Conservation (phyloP, 1,140 invertebrate genomes). For the Sinonovacula constricta region DNA sequence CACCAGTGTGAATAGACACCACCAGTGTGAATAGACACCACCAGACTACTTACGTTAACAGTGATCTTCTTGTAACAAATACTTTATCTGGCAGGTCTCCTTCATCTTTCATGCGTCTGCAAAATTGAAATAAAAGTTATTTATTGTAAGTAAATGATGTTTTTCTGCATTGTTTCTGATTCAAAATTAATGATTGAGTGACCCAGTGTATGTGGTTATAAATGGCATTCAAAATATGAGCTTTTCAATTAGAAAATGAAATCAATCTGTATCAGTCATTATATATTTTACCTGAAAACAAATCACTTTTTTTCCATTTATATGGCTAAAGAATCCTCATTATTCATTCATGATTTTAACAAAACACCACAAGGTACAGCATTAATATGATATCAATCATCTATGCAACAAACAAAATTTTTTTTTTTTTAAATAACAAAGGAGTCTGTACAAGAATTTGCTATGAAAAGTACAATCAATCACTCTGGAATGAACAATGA, state of each 20-base stretch:
- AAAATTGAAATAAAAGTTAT: constrained; percentile 45
- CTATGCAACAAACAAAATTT: too few relatives aligned
- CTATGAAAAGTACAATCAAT: too few relatives aligned
- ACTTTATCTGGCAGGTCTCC: constrained; percentile 82
- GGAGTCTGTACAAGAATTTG: too few relatives aligned
- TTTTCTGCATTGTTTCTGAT: too few relatives aligned
- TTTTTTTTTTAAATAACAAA: too few relatives aligned
- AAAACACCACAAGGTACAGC: too few relatives aligned
- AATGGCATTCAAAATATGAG: constrained; percentile 16
- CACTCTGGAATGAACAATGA: too few relatives aligned
- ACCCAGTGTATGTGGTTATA: neutral
- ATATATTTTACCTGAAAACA: neutral
- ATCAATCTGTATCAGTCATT: neutral
- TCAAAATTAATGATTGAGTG: constrained; percentile 17
- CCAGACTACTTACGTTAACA: constrained; percentile 79
- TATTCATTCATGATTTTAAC: too few relatives aligned
- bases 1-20: neutral
- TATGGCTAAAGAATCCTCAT: too few relatives aligned
- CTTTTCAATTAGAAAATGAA: neutral
- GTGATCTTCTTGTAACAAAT: constrained; percentile 85
- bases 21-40: neutral
- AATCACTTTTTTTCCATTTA: too few relatives aligned
- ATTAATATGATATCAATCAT: too few relatives aligned
- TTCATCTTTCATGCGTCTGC: constrained; percentile 66
- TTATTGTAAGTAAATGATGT: neutral